Conservation (phyloP, 1,140 invertebrate species). For the Potamilus streckersoni region DNA sequence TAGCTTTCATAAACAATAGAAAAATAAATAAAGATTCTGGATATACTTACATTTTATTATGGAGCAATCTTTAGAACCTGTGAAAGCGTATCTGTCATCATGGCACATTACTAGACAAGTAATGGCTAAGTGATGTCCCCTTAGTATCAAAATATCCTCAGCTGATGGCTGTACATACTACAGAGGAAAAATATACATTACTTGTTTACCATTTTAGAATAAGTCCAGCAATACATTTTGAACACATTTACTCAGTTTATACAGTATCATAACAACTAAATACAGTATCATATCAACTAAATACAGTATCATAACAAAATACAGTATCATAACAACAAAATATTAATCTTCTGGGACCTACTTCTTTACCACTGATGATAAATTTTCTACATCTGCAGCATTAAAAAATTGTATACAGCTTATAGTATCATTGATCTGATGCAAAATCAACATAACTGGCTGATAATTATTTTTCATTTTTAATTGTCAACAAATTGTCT, state of each 20-base stretch:
- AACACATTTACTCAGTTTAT: neutral
- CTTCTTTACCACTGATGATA: too few species aligned
- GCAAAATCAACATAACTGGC: constrained; percentile 12
- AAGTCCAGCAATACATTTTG: neutral
- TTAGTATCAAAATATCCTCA: constrained; percentile 51
- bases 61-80: constrained; percentile 87
- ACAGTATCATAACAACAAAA: neutral
- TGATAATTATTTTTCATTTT: constrained; percentile 61
- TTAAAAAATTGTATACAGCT: too few species aligned
- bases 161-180: constrained; percentile 47
- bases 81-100: constrained; percentile 82
- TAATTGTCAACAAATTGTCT: constrained; percentile 73
- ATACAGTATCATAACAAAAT: neutral
- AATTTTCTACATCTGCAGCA: too few species aligned
- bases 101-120: constrained; percentile 85
- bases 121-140: constrained; percentile 78
- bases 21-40: neutral
- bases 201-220: neutral
- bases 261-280: neutral
- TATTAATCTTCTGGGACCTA: neutral
- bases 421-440: neutral
- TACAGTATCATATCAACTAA: neutral
- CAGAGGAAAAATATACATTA: constrained; percentile 22
- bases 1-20: too few species aligned
- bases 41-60: constrained; percentile 84